These are phyloP conservation scores for Pangasius mekongensis DNA, from an alignment of 2,797 vertebrate genomes.

Conservation along the genomic window DNA sequence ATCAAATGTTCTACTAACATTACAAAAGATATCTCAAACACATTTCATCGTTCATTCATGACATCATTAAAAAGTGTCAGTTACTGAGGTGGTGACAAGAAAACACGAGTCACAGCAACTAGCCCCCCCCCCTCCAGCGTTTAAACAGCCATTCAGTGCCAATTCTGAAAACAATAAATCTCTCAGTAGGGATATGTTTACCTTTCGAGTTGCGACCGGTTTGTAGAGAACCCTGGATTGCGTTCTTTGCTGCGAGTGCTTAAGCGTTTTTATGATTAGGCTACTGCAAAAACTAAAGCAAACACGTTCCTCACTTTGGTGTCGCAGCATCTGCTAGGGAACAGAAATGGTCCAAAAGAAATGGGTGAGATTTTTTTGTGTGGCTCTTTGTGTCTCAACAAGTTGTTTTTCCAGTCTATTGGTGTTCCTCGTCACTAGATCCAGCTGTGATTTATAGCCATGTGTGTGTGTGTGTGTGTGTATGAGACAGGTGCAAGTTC, in stretches of 20 bases:
- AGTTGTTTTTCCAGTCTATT: constrained; percentile 10
- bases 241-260: background rate
- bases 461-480: background rate
- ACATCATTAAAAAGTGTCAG: background rate
- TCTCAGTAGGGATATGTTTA: background rate
- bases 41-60: background rate
- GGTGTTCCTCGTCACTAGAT: background rate
- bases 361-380: background rate
- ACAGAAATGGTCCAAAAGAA: background rate
- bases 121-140: background rate
- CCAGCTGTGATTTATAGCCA: background rate
- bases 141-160: background rate
- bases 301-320: background rate
- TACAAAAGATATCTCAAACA: background rate
- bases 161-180: background rate
- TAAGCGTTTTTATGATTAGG: background rate
- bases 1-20: background rate
- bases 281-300: background rate
- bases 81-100: background rate
- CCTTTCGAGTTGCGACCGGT: background rate
- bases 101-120: background rate
- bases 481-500: background rate
- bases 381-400: background rate
- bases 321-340: background rate
- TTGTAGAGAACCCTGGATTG: background rate